Evolutionary conservation across 1,140 invertebrate species (phyloP), one percentile per base, ranked within the genome.

Genomic region (Heliconius melpomene): DNA sequence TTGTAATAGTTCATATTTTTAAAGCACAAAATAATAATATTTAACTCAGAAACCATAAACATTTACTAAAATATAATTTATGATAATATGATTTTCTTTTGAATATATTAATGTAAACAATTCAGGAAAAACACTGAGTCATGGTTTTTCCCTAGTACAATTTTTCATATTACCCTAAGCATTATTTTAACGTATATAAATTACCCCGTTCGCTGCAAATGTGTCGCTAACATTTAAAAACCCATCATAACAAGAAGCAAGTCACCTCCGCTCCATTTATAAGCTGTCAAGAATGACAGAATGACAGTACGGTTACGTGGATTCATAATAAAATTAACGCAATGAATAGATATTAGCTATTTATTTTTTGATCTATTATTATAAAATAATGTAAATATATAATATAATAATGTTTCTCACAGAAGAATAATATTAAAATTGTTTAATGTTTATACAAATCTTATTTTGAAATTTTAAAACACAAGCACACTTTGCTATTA

Each of bases 191-290:
- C 75, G n/a, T 76, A 78, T 78, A 87, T 89, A 91, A 91, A 90
- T 90, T 89, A 89, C 85, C 83, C 82, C 40, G 72, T 82, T 83
- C 83, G 78, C 85, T 83, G 85, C 88, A 84, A 85, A 86, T 82
- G 85, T 91, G 89, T 89, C 90, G 89, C 85, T 81, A 86, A 85
- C 89, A 91, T 93, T 93, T 93, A 93, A 91, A 93, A 93, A 91
- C 90, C 88, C 90, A 91, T 91, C 91, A 93, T 86, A 80, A 82
- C 84, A 85, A 85, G 80, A 75, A 46, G 91, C 91, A 88, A 93
- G 91, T 93, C 91, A 93, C 83, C 86, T 83, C 76, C 83, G 81
- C 80, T 85, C 88, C 90, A 91, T 93, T 93, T 90, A 86, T 91
- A 91, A 74, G 60, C 80, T 87, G 89, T 93, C 90, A 88, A 79